These are phyloP conservation scores for Cisticola juncidis DNA, from an alignment of 2,113 vertebrate species.

Conservation along the genomic window DNA sequence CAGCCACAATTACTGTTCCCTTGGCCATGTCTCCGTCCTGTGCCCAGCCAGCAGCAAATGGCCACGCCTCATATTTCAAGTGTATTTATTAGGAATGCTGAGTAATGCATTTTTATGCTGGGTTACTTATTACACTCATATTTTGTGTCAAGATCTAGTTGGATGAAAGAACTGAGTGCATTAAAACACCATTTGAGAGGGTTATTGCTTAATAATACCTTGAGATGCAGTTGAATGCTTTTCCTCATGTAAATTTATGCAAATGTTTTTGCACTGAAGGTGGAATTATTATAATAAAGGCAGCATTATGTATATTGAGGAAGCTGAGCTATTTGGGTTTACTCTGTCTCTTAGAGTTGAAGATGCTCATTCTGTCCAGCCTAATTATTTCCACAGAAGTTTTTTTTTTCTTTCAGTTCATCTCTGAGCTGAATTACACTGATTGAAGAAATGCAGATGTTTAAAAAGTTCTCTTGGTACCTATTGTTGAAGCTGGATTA, in stretches of 20 bases:
- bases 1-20: rapidly evolving
- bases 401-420: not conserved
- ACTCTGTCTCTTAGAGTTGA: not conserved
- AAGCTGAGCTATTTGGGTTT: not conserved
- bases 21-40: not conserved
- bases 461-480: not conserved
- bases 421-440: not conserved
- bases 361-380: not conserved
- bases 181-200: slow-evolving; percentile 1
- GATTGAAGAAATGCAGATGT: not conserved
- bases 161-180: not conserved
- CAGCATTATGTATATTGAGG: not conserved
- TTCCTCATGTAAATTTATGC: slow-evolving; percentile 1
- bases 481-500: not conserved
- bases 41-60: not conserved
- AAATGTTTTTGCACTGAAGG: not conserved
- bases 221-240: not conserved
- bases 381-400: not conserved
- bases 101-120: not conserved
- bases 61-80: not conserved
- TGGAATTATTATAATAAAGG: not conserved
- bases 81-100: not conserved
- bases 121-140: not conserved
- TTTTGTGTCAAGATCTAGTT: not conserved
- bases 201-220: slow-evolving; percentile 27